Evolutionary conservation across 2,888 invertebrate genomes (phyloP), one percentile per base, ranked within the genome.

Genomic region (Oligia strigilis): DNA sequence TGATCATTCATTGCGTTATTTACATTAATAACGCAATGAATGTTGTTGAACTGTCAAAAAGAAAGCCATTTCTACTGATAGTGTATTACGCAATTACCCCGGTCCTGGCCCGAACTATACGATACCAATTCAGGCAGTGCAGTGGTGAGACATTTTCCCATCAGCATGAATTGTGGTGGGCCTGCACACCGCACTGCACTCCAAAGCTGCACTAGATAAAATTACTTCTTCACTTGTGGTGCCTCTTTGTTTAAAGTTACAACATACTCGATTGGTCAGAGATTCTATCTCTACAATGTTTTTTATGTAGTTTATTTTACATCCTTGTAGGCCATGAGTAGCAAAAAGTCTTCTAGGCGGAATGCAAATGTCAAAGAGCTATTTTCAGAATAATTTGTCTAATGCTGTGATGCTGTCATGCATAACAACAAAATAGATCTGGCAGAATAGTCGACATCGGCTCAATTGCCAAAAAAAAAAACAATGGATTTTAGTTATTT

Each of bases 291-390:
- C 11, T 55, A 19, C 17, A 72, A 40, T 40, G 40, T 55, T 40
- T 40, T 71, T 40, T 6, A 23, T 40, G 23, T 9, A 29, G 17
- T 19, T 23, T 67, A 9, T 58, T 36, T 19, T 72, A 77, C n/a
- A 75, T 72, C 77, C 69, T 73, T 69, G n/a, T 85, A 69, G 52
- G 62, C 55, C 13, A 40, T 58, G 43, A 55, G 49, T 14, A 64
- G 73, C 81, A 81, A 76, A 80, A 81, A 52, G 1, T 77, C 6
- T 72, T 72, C 29, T 55, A 74, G 2, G 11, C 23, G 49, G 62
- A 85, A 75, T 75, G 62, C 58, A 85, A 84, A 84, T 82, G 82
- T 78, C 86, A 84, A 75, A 86, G 40, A 49, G 62, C 52, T 82
- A 82, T 82, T 75, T 85, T 81, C 66, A 52, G 73, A 74, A 64